These are phyloP conservation scores for Coenobita brevimanus DNA, from an alignment of 1,140 invertebrate species.

Conservation along the genomic window DNA sequence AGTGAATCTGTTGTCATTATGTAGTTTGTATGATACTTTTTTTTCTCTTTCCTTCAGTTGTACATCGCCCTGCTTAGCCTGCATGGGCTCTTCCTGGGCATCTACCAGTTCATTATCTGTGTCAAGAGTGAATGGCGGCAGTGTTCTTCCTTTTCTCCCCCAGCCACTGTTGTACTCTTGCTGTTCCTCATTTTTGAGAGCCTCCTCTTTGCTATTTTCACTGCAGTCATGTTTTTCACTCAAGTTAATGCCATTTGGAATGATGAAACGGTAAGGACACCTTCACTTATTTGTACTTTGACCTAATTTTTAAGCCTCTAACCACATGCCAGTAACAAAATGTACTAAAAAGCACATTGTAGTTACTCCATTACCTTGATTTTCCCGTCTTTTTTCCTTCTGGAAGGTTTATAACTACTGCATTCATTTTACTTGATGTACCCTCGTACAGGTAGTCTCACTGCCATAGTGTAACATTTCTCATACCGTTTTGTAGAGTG, in stretches of 20 bases:
- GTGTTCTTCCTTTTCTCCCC: slow-evolving; percentile 93
- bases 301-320: too few species aligned
- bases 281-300: too few species aligned
- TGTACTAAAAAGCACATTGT: too few species aligned
- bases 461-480: too few species aligned
- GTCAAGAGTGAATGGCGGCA: slow-evolving; percentile 95
- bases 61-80: slow-evolving; percentile 97
- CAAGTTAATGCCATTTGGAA: slow-evolving; percentile 99
- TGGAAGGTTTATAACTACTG: too few species aligned
- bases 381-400: too few species aligned
- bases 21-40: slow-evolving; percentile 38
- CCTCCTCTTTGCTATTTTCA: slow-evolving; percentile 98
- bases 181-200: slow-evolving; percentile 98
- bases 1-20: too few species aligned
- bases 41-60: slow-evolving; percentile 82
- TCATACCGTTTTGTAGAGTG: too few species aligned
- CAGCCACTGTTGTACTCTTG: slow-evolving; percentile 94
- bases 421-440: too few species aligned
- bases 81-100: slow-evolving; percentile 92
- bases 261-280: slow-evolving; percentile 95
- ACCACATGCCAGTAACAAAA: too few species aligned
- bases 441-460: too few species aligned
- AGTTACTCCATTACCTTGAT: too few species aligned
- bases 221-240: slow-evolving; percentile 96
- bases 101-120: slow-evolving; percentile 96